These are phyloP conservation scores for Dipodomys ordii DNA, from an alignment of 2,113 vertebrate genomes.

Conservation along the genomic window DNA sequence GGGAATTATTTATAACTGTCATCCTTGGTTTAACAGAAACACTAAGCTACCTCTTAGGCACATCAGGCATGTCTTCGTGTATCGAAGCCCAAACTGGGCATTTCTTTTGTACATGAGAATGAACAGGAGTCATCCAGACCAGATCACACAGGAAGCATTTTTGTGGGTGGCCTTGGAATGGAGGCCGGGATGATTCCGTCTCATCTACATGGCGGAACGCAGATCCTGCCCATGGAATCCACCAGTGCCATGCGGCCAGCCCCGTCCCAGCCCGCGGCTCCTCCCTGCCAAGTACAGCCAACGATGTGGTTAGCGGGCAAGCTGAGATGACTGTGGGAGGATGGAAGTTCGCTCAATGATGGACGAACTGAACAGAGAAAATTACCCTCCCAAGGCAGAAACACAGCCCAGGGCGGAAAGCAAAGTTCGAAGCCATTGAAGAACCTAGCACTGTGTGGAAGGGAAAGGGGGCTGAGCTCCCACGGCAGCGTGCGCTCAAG, in stretches of 20 bases:
- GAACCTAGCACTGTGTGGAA: background rate
- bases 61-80: background rate
- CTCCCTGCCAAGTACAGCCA: background rate
- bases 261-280: background rate
- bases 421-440: background rate
- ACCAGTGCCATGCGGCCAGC: background rate
- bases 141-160: conserved; percentile 9
- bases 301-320: background rate
- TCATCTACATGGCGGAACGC: background rate
- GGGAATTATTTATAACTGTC: conserved; percentile 55
- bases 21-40: conserved; percentile 64
- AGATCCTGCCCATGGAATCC: background rate
- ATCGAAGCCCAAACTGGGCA: background rate
- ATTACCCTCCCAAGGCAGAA: background rate
- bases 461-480: background rate
- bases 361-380: background rate
- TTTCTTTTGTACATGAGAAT: conserved; percentile 27
- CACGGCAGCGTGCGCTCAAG: background rate
- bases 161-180: conserved; percentile 11
- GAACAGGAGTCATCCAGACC: background rate
- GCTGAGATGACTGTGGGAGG: background rate
- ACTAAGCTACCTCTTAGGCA: conserved; percentile 29
- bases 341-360: background rate
- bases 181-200: background rate
- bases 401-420: background rate